Evolutionary conservation across 92 coral and sea anemone species (phyloP).

Genomic region (Hydrozoanthus gracilis): DNA sequence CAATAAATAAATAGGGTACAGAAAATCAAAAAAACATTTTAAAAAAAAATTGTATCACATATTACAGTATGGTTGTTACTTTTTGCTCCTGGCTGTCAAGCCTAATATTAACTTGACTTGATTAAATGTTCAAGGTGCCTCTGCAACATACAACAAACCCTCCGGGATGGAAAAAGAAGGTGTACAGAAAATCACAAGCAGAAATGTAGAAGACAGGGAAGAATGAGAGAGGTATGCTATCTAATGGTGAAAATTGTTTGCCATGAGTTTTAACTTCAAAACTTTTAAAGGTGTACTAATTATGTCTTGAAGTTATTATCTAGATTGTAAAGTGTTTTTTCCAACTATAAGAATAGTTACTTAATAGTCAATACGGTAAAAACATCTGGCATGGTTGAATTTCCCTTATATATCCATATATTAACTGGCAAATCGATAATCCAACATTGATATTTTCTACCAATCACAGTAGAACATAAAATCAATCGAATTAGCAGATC

Average conservation of each 20-base stretch:
- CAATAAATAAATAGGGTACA: not conserved
- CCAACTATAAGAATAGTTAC: not conserved
- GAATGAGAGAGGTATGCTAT: not conserved
- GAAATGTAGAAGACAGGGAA: slow-evolving; percentile 1
- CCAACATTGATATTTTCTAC: no score
- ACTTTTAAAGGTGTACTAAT: not conserved
- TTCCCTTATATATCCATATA: no score
- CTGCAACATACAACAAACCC: not conserved
- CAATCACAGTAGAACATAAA: no score
- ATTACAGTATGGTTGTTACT: not conserved
- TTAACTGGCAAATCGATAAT: no score
- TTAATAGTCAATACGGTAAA: no score
- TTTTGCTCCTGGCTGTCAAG: not conserved
- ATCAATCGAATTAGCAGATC: no score
- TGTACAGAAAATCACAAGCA: not conserved
- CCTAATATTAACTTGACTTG: not conserved
- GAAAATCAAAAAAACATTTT: not conserved
- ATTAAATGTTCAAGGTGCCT: slow-evolving; percentile 13
- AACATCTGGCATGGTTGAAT: no score
- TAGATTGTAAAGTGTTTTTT: not conserved
- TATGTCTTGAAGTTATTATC: no score
- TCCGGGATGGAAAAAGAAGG: not conserved
- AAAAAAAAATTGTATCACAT: not conserved
- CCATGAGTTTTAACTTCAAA: not conserved
- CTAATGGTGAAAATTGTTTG: not conserved